Evolutionary conservation across 2,888 invertebrate species (phyloP).

Genomic region (Dasysyrphus albostriatus): DNA sequence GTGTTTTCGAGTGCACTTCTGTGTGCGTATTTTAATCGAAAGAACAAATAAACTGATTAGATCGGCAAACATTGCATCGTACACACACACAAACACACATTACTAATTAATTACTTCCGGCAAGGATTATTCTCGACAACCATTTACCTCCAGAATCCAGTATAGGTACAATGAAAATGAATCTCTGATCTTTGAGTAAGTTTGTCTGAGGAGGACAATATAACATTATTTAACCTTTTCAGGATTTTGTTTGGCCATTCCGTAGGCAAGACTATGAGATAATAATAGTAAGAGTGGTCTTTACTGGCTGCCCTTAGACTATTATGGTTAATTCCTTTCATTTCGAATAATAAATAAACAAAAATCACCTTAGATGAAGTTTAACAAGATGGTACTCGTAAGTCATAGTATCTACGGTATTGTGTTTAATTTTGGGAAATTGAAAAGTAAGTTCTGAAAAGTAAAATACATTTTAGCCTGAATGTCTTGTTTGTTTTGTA

Average conservation of each 20-base stretch:
- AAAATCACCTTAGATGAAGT: conserved; percentile 36
- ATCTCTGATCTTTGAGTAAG: conserved; percentile 24
- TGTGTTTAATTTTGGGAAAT: not conserved
- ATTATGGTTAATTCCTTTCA: conserved; percentile 1
- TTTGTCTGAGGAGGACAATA: conserved; percentile 33
- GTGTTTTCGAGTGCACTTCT: conserved; percentile 3
- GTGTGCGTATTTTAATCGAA: conserved; percentile 48
- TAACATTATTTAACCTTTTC: conserved; percentile 25
- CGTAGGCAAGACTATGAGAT: conserved; percentile 31
- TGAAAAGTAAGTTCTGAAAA: not conserved
- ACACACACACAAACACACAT: conserved; percentile 27
- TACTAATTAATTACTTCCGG: conserved; percentile 73
- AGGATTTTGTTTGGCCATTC: not conserved
- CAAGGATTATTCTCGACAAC: conserved; percentile 48
- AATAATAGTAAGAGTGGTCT: conserved; percentile 37
- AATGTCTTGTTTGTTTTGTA: no score
- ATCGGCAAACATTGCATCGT: conserved; percentile 45
- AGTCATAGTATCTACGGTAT: no score
- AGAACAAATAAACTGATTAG: conserved; percentile 53
- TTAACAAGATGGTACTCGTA: not conserved
- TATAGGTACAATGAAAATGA: no score
- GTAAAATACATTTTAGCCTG: no score
- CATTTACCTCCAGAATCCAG: conserved; percentile 1
- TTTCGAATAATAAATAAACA: not conserved
- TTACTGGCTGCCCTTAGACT: not conserved